These are phyloP conservation scores for Eulithis prunata DNA, from an alignment of 2,888 invertebrate genomes.

Conservation along the genomic window DNA sequence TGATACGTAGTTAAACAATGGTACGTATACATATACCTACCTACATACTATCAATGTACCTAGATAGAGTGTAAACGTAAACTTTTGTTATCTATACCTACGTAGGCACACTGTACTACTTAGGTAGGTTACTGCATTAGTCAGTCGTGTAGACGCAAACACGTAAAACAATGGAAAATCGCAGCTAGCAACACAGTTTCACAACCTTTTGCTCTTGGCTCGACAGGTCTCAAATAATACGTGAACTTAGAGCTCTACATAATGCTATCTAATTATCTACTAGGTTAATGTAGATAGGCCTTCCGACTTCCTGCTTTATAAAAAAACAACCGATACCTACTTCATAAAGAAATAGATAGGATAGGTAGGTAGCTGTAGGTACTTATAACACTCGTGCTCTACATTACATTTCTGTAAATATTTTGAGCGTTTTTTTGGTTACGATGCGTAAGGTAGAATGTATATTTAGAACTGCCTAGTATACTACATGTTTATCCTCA, in stretches of 20 bases:
- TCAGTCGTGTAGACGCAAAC: constrained; percentile 14
- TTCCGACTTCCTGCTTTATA: constrained; percentile 45
- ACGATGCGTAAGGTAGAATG: constrained; percentile 51
- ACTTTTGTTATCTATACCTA: background rate
- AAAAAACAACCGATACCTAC: constrained; percentile 29
- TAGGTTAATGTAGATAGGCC: constrained; percentile 14
- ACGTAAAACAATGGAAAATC: constrained; percentile 40
- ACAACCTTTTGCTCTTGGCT: constrained; percentile 72
- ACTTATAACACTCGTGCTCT: background rate
- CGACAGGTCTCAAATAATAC: constrained; percentile 62
- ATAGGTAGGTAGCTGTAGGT: constrained; percentile 9
- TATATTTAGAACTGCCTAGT: constrained; percentile 54
- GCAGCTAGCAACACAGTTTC: constrained; percentile 60
- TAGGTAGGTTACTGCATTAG: background rate
- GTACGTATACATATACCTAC: too few relatives aligned
- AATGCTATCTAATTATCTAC: constrained; percentile 18
- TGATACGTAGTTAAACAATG: too few relatives aligned
- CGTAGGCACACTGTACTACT: background rate
- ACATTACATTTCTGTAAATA: constrained; percentile 18
- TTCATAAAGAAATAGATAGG: constrained; percentile 22
- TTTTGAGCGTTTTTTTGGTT: constrained; percentile 38
- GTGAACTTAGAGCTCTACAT: constrained; percentile 46
- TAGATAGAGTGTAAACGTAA: too few relatives aligned
- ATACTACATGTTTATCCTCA: constrained; percentile 51
- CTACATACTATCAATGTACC: too few relatives aligned